Percentiles rank a stretch among this genome's conserved stretches.
phyloP scores from a whole-genome alignment of 2,888 invertebrate species.

The Eilema sororculum region DNA sequence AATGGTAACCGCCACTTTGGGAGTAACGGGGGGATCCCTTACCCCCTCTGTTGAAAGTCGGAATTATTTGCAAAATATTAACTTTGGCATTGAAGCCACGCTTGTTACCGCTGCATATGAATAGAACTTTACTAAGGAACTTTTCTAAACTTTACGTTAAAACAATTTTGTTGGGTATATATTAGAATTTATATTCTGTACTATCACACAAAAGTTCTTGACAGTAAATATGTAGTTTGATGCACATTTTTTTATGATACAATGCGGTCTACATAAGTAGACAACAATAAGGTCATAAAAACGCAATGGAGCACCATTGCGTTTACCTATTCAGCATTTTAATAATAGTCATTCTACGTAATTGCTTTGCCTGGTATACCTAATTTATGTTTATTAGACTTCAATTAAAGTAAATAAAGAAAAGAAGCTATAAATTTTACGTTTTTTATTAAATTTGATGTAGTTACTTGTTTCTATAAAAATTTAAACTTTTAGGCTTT shows the following conservation, averaged over 20 bases:
- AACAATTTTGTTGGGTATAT: background rate
- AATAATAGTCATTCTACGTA: too few species aligned
- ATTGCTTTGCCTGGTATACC: too few species aligned
- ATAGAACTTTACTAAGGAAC: background rate
- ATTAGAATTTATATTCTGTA: background rate
- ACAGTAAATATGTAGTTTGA: too few species aligned
- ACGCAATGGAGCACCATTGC: too few species aligned
- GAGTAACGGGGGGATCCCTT: background rate
- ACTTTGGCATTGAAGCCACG: background rate
- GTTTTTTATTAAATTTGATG: background rate
- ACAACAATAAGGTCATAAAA: too few species aligned
- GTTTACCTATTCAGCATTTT: too few species aligned
- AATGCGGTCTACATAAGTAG: too few species aligned
- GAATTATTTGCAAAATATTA: background rate
- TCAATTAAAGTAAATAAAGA: background rate
- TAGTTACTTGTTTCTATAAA: background rate
- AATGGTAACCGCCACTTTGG: constrained; percentile 9
- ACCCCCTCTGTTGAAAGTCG: constrained; percentile 15
- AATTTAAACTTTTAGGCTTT: background rate
- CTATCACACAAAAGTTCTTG: too few species aligned
- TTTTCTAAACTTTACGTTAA: background rate
- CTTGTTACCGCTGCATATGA: too few species aligned
- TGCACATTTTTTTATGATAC: too few species aligned
- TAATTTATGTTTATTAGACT: too few species aligned
- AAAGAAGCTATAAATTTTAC: background rate